Conservation (phyloP, 2,797 vertebrate species). For the Gallinago solitaria region DNA sequence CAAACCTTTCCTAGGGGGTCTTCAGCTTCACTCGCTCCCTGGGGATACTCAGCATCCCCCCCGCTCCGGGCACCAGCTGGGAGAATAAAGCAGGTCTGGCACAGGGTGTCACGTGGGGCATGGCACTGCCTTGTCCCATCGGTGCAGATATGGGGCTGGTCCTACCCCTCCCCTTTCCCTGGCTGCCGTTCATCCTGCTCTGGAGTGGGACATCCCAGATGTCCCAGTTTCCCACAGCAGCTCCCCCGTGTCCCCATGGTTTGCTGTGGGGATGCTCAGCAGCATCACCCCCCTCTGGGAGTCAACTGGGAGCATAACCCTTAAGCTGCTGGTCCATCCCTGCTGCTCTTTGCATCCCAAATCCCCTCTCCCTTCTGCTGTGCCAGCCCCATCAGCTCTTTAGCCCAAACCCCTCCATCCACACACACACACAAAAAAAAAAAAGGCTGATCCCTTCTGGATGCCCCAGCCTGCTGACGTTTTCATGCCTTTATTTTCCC, state of each 20-base stretch:
- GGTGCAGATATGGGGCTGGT: neutral
- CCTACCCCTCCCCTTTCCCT: neutral
- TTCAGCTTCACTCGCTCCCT: fast-evolving
- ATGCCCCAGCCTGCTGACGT: neutral
- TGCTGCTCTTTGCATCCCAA: neutral
- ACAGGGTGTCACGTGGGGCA: fast-evolving
- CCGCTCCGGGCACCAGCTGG: fast-evolving
- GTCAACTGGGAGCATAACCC: fast-evolving
- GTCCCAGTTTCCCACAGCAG: fast-evolving
- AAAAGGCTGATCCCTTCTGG: neutral
- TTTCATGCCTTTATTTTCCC: neutral
- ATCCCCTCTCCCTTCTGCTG: neutral
- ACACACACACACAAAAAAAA: neutral
- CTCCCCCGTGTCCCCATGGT: fast-evolving
- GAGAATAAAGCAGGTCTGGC: no score
- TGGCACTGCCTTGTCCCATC: fast-evolving
- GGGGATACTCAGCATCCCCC: neutral
- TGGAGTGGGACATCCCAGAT: neutral
- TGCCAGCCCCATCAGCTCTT: neutral
- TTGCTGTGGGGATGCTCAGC: fast-evolving
- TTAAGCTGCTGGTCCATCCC: neutral
- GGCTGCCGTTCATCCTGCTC: neutral
- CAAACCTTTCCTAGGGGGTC: neutral
- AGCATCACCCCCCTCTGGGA: no score
- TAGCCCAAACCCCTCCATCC: neutral